Base-by-base conservation (phyloP, 2,888 invertebrate species). In the Watsonalla cultraria region DNA sequence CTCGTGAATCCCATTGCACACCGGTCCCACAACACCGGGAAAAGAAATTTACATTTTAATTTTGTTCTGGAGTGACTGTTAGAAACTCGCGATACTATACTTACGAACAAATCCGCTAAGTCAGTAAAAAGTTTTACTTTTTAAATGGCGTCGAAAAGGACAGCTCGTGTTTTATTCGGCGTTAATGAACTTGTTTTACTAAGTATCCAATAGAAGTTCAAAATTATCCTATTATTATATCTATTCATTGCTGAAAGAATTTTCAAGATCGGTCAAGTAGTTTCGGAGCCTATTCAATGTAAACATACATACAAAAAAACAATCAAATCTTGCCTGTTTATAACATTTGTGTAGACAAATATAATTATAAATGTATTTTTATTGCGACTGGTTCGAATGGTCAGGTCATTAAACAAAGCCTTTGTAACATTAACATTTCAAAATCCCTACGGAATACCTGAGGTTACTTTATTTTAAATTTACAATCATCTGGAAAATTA, bases 11-110 rank as follows among this genome's bases (percentile, higher is more conserved):
- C 51, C 56, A 51, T 52, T 34, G 51, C 48, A 54, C 61, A 51
- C 51, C 53, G 46, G 53, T 39, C 13, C 37, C 9, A 9, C 14
- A 48, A 49, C 54, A 52, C 55, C 47, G 58, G 60, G 59, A 62
- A 74, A 78, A 74, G 66, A 75, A 80, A 83, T 83, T 83, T 78
- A 72, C 81, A 82, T 82, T 82, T 82, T 79, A 80, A 83, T 82
- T 78, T 74, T 70, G 72, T 75, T 75, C 63, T 64, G 54, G 57
- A 64, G 63, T 60, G 65, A 63, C 60, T 65, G 48, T 49, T 54
- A 58, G 39, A 37, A 49, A 49, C 15, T 35, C 35, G 49, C 37
- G 49, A 49, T 39, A 49, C 49, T 49, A 37, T 14, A 13, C 14
- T 49, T 13, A 35, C 9, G 37, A 49, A 49, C 49, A 15, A 49